These are phyloP conservation scores for Hapalemur alaotrensis DNA, from an alignment of 2,797 vertebrate species.

Conservation along the genomic window DNA sequence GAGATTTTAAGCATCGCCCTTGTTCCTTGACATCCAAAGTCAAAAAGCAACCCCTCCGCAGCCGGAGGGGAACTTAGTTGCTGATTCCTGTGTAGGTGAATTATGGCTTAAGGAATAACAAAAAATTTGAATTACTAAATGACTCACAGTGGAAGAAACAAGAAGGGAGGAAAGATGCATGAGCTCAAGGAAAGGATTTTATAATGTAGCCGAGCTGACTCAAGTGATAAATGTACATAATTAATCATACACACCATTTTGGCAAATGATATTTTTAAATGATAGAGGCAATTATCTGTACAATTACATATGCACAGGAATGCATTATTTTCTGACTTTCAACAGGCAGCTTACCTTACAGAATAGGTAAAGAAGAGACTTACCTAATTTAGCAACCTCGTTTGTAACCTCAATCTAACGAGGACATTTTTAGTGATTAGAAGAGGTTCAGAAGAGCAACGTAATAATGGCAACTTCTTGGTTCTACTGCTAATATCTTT, in stretches of 20 bases:
- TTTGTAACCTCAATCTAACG: slow-evolving; percentile 33
- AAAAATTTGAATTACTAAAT: slow-evolving; percentile 13
- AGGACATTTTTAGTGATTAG: background rate
- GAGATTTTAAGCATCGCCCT: background rate
- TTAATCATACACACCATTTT: slow-evolving; percentile 75
- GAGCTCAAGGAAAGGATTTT: slow-evolving; percentile 57
- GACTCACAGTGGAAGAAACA: slow-evolving; percentile 49
- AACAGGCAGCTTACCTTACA: slow-evolving; percentile 48
- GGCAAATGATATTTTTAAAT: slow-evolving; percentile 77
- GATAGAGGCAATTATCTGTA: slow-evolving; percentile 76
- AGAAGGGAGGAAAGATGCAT: slow-evolving; percentile 48
- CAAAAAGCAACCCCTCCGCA: background rate
- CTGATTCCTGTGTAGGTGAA: background rate
- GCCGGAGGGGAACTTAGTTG: background rate
- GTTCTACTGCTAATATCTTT: background rate
- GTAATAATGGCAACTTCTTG: background rate
- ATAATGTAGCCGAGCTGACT: slow-evolving; percentile 53
- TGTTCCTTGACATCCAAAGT: background rate
- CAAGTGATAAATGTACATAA: slow-evolving; percentile 70
- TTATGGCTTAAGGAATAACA: slow-evolving; percentile 18
- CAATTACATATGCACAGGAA: slow-evolving; percentile 68
- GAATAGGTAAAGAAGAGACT: slow-evolving; percentile 26
- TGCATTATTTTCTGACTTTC: slow-evolving; percentile 71
- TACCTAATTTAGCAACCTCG: slow-evolving; percentile 35
- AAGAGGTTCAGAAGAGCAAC: slow-evolving; percentile 4